These are phyloP conservation scores for Macrocentrus cingulum DNA, from an alignment of 1,140 invertebrate species.

Conservation along the genomic window DNA sequence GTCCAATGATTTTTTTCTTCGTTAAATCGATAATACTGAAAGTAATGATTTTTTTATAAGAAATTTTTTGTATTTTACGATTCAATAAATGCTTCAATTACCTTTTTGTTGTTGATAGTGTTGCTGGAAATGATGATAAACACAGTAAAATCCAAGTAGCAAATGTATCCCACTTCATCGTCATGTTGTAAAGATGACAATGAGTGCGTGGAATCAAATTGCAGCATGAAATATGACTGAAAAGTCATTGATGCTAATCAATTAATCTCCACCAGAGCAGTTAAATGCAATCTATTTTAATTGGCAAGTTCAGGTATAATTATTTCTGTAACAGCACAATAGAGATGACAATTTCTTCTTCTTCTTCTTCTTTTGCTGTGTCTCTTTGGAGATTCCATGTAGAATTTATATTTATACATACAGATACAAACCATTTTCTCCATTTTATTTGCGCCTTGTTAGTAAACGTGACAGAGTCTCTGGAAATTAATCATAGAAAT, in stretches of 20 bases:
- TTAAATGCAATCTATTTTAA: constrained; percentile 44
- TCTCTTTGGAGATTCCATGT: too few relatives aligned
- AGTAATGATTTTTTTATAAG: constrained; percentile 24
- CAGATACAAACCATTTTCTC: too few relatives aligned
- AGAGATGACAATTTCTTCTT: constrained; percentile 1
- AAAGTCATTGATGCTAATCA: constrained; percentile 23
- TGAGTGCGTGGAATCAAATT: background rate
- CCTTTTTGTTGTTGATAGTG: constrained; percentile 25
- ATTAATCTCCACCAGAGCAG: constrained; percentile 26
- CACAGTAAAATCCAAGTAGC: constrained; percentile 27
- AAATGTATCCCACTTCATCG: constrained; percentile 37
- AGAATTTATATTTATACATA: too few relatives aligned
- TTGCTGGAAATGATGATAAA: constrained; percentile 27
- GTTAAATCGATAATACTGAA: constrained; percentile 57
- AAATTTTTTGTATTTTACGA: background rate
- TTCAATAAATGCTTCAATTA: constrained; percentile 27
- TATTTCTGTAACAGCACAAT: background rate
- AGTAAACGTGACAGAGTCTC: background rate
- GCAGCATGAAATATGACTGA: background rate
- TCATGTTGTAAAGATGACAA: constrained; percentile 26
- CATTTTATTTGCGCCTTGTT: constrained; percentile 16
- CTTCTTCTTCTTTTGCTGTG: constrained; percentile 24
- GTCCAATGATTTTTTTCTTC: constrained; percentile 61
- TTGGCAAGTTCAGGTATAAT: constrained; percentile 33
- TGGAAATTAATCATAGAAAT: too few relatives aligned